Conservation (phyloP, 2,113 vertebrate species). For the Pteropus alecto region DNA sequence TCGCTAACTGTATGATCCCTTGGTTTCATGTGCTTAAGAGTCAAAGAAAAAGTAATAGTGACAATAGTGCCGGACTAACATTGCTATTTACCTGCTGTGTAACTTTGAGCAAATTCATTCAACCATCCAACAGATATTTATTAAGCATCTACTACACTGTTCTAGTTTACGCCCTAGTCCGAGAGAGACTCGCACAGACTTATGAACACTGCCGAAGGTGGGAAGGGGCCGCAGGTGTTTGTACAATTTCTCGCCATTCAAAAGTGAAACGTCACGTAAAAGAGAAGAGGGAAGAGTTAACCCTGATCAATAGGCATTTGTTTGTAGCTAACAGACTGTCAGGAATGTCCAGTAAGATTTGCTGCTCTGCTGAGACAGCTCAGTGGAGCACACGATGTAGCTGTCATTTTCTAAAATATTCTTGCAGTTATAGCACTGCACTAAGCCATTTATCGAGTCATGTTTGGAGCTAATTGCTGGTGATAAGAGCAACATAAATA, state of each 20-base stretch:
- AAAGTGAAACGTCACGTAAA: not conserved
- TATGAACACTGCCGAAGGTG: not conserved
- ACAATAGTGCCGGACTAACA: not conserved
- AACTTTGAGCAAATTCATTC: not conserved
- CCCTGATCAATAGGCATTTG: not conserved
- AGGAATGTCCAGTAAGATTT: not conserved
- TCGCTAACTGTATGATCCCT: not conserved
- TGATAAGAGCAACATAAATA: constrained; percentile 69
- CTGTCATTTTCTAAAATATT: not conserved
- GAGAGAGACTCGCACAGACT: not conserved
- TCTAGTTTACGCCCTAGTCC: not conserved
- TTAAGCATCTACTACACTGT: not conserved
- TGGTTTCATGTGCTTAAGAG: not conserved
- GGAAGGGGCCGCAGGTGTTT: not conserved
- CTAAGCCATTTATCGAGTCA: constrained; percentile 19
- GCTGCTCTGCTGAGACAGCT: not conserved
- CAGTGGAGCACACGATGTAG: not conserved
- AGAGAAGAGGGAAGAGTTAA: not conserved
- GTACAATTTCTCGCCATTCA: not conserved
- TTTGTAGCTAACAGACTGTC: not conserved
- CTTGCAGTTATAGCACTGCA: not conserved
- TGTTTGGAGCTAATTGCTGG: constrained; percentile 63
- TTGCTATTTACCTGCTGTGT: not conserved
- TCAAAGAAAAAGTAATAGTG: not conserved
- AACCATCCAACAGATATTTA: not conserved